phyloP scores from a whole-genome alignment of 2,113 vertebrate genomes.

The Calonectris borealis region DNA sequence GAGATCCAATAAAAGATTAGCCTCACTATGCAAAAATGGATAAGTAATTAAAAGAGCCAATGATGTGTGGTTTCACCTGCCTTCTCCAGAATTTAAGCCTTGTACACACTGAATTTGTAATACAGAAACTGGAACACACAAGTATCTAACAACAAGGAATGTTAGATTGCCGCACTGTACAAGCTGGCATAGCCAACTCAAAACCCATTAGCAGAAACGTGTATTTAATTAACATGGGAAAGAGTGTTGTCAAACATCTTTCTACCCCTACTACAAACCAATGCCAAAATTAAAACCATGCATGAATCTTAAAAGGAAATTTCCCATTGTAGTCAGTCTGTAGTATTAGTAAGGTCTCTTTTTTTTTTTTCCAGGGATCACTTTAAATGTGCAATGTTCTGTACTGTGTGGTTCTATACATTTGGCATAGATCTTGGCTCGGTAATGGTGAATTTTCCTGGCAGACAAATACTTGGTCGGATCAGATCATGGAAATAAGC shows the following conservation, averaged over 20 bases:
- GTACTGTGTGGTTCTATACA: constrained; percentile 6
- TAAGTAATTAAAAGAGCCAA: neutral
- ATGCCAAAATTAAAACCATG: constrained; percentile 59
- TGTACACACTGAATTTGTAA: neutral
- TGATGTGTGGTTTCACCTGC: neutral
- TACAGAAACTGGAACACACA: neutral
- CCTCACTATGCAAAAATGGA: neutral
- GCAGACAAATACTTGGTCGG: constrained; percentile 18
- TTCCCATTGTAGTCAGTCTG: neutral
- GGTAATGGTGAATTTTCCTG: constrained; percentile 65
- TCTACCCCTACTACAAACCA: neutral
- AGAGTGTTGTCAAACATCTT: neutral
- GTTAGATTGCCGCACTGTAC: neutral
- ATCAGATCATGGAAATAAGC: constrained; percentile 61
- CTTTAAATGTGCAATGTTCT: neutral
- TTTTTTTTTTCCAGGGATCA: neutral
- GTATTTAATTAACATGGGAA: constrained; percentile 38
- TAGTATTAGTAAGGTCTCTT: neutral
- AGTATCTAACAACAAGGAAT: neutral
- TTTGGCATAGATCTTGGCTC: neutral
- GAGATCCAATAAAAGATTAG: neutral
- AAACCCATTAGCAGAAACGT: constrained; percentile 5
- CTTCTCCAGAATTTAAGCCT: neutral
- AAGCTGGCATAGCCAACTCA: neutral
- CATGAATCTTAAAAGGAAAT: constrained; percentile 35